Base-by-base conservation (phyloP, 2,113 vertebrate species). In the Cryptomyrus ogoouensis region DNA sequence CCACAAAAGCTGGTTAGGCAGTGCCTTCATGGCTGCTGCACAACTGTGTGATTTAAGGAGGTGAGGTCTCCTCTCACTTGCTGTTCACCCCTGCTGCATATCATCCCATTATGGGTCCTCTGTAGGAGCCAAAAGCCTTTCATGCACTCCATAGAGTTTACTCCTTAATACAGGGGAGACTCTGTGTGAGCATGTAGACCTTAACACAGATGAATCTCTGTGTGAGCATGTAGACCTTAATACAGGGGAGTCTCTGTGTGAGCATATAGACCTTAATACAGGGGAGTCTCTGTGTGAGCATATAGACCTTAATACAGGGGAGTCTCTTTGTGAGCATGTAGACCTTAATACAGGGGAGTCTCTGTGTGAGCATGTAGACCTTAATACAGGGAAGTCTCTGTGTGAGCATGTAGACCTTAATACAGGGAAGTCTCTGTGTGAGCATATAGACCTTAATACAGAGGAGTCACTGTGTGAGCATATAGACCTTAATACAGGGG, bases 1-100 rank as follows among this genome's bases (percentile, higher is more conserved):
- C 50, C 31, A 35, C n/a, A 52, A 87, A 87, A 87, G 85, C 85
- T 19, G 31, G 85, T 87, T 87, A 52, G 27, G 85, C 85, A 56
- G n/a, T 5, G 49, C 24, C 7, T n/a, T 87, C 83, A 84, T 84
- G 83, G 83, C 83, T 84, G 83, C 44, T 24, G 24, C 83, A 84
- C 27, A 8, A 52, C 24, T 56, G 50, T 56, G 85, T 24, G 5
- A 53, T 87, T 47, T 87, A 87, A 56, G 85, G 13, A 87, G 31
- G 85, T 5, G 31, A 87, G 85, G 50, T 50, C 39, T 87, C 50
- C 49, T 56, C 49, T 53, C 85, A 39, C 50, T 35, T 84, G 83
- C 83, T 47, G 39, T 47, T 84, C 21, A 31, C 46, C 85, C 27
- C 49, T 53, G 50, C 49, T 19, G 49, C 27, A 39, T 87, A 35